phyloP scores from a whole-genome alignment of 2,113 vertebrate species.

The Phoenicopterus ruber region DNA sequence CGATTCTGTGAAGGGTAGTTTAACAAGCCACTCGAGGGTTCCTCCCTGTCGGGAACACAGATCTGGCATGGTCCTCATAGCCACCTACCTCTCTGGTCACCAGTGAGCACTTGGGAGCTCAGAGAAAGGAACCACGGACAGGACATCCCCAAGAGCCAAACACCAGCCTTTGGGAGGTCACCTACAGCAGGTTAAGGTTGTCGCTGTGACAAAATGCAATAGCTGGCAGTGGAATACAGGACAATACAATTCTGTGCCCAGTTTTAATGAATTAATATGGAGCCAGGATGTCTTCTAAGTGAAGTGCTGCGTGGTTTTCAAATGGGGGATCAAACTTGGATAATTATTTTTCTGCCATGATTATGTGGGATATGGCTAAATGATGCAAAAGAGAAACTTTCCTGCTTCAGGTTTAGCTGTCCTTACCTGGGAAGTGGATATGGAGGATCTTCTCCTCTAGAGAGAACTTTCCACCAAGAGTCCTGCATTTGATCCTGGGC shows the following conservation, averaged over 20 bases:
- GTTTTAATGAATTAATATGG: not conserved
- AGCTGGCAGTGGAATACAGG: not conserved
- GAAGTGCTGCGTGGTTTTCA: not conserved
- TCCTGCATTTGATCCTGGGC: not conserved
- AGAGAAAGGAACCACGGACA: not conserved
- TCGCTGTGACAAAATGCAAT: not conserved
- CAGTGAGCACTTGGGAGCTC: accelerated
- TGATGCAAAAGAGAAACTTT: not conserved
- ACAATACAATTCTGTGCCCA: not conserved
- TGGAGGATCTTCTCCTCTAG: not conserved
- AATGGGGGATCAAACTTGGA: not conserved
- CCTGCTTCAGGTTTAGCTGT: not conserved
- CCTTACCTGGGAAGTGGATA: not conserved
- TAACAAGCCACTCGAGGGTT: not conserved
- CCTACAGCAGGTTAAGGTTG: not conserved
- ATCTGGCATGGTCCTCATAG: not conserved
- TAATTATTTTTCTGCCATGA: not conserved
- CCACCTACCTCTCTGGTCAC: not conserved
- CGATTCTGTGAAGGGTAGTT: not conserved
- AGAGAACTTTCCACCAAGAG: not conserved
- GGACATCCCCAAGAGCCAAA: not conserved
- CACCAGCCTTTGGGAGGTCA: not conserved
- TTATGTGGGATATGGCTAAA: not conserved
- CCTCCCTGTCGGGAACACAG: not conserved
- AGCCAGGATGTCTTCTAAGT: not conserved